Base-by-base conservation (phyloP, 1,140 invertebrate genomes). In the Diploscapter pachys region DNA sequence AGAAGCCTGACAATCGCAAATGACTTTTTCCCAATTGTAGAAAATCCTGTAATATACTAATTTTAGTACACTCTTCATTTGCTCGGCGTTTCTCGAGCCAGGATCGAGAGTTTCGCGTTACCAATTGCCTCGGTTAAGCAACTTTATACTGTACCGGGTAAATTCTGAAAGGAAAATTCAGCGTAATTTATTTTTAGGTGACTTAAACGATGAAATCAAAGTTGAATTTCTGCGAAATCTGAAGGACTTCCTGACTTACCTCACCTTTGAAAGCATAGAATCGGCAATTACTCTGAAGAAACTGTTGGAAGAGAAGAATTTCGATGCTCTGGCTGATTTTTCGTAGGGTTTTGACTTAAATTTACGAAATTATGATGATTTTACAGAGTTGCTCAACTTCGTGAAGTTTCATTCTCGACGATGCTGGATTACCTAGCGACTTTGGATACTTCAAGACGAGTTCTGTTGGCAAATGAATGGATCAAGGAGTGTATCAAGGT, bases 61-160 rank as follows among this genome's bases (percentile, higher is more conserved):
- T 31, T 31, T 31, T 31, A 31, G 4, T 89, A 89, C 76, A 88
- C 88, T 2, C 75, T 90, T 8, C 83, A 89, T 61, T 87, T 89
- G 2, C 88, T 87, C 50, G 89, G 89, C 51, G 63, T 71, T 50
- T 50, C 64, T 52, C 9, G 73, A 3, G 73, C 73, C 48, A 57
- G 61, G 50, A 74, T 74, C 56, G 64, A 74, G 11, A 64, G 70
- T 13, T 74, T 74, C 31, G 54, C 73, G 3, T 52, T 74, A 54
- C 73, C 73, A 9, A 63, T 55, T n/a, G 68, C 65, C 48, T 4
- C 55, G 5, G 73, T 74, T 48, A 74, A 63, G 63, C 8, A 66
- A n/a, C 53, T 13, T 59, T 64, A 74, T 62, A 59, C 65, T 4
- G 48, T 11, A 2, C 54, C 48, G 13, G 63, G 63, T 65, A 13